Conservation (phyloP, 2,797 vertebrate genomes). For the Apodemus agrarius region DNA sequence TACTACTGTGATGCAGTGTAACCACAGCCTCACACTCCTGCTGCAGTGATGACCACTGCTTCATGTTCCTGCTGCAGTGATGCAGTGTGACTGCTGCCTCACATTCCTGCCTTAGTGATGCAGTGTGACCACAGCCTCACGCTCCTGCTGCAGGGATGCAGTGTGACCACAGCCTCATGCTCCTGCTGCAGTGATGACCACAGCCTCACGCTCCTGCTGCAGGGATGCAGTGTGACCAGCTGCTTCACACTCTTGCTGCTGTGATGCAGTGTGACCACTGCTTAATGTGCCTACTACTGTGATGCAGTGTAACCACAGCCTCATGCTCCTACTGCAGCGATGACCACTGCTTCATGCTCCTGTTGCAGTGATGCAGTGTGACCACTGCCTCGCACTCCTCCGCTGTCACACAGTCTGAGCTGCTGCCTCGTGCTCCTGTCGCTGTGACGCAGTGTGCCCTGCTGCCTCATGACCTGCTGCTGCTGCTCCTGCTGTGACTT, state of each 20-base stretch:
- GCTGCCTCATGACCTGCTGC: too few relatives aligned
- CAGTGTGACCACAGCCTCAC: too few relatives aligned
- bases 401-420: too few relatives aligned
- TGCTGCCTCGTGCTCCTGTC: fast-evolving
- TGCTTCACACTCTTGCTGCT: too few relatives aligned
- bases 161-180: too few relatives aligned
- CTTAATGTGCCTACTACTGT: fast-evolving
- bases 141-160: not conserved
- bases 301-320: not conserved
- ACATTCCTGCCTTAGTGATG: not conserved
- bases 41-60: not conserved
- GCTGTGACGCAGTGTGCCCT: too few relatives aligned
- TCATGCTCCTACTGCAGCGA: too few relatives aligned
- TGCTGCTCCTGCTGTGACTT: not conserved
- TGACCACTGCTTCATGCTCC: too few relatives aligned
- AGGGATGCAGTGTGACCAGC: not conserved
- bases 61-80: not conserved
- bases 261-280: not conserved
- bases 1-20: too few relatives aligned
- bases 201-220: too few relatives aligned
- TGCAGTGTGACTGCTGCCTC: fast-evolving
- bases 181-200: too few relatives aligned
- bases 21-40: not conserved
- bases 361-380: not conserved
- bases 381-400: fast-evolving